A percentile compares a stretch with the other conserved stretches of the same genome.
phyloP scores from a whole-genome alignment of 2,797 vertebrate genomes.

The Takifugu rubripes region DNA sequence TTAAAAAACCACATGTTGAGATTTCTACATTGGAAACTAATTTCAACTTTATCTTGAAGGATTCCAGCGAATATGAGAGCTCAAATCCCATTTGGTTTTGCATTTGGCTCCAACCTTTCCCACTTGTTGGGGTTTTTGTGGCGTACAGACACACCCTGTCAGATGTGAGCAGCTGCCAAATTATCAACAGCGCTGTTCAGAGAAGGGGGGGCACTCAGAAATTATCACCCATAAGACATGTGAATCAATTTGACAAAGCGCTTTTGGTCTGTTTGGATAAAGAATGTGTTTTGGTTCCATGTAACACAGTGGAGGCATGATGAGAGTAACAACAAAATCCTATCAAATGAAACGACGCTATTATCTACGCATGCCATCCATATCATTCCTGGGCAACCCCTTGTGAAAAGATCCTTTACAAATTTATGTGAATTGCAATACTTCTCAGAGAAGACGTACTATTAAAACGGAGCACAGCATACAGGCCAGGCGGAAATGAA shows the following conservation, averaged over 20 bases:
- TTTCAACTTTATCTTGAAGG: neutral
- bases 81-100: constrained; percentile 13
- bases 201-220: constrained; percentile 6
- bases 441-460: constrained; percentile 33
- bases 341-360: neutral
- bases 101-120: constrained; percentile 40
- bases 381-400: constrained; percentile 16
- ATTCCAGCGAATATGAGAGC: constrained; percentile 12
- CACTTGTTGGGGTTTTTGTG: constrained; percentile 27
- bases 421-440: constrained; percentile 32
- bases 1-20: neutral
- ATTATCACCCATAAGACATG: constrained; percentile 13
- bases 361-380: neutral
- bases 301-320: neutral
- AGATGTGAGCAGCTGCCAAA: constrained; percentile 52
- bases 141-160: constrained; percentile 41
- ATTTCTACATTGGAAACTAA: too few relatives aligned
- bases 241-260: constrained; percentile 49
- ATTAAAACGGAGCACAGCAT: constrained; percentile 18
- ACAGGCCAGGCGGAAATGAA: constrained; percentile 61
- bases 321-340: neutral
- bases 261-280: constrained; percentile 24
- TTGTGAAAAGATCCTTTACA: constrained; percentile 16
- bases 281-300: neutral
- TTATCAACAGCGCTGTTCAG: constrained; percentile 41